Conservation (phyloP, 2,113 vertebrate genomes). For the Phoenicopterus ruber region DNA sequence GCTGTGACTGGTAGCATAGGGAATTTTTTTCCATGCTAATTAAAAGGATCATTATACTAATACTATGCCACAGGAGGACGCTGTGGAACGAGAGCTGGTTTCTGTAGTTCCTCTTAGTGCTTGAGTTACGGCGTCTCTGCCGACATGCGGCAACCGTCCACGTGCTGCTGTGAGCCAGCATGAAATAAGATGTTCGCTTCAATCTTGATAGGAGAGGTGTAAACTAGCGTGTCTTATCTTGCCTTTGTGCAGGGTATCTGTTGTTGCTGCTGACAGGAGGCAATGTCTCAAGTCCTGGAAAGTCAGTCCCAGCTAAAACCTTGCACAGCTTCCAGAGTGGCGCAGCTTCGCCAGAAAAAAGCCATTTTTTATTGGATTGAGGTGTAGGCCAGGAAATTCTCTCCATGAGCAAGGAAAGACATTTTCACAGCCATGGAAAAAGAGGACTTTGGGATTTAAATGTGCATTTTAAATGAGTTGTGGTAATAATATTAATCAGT, state of each 20-base stretch:
- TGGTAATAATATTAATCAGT: background rate
- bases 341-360: background rate
- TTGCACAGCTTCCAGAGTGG: background rate
- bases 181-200: background rate
- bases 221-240: background rate
- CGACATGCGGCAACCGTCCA: accelerated
- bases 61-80: conserved; percentile 9
- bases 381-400: background rate
- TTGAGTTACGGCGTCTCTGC: background rate
- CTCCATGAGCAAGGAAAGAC: background rate
- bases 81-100: background rate
- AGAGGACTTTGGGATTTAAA: background rate
- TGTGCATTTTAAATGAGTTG: background rate
- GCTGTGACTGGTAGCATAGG: background rate
- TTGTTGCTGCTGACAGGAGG: background rate
- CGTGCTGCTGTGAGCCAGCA: accelerated
- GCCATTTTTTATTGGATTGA: background rate
- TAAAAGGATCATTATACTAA: background rate
- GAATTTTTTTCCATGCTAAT: background rate
- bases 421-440: background rate
- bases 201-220: background rate
- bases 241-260: background rate
- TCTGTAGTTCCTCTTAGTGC: background rate
- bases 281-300: background rate
- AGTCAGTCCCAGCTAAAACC: background rate